phyloP scores from a whole-genome alignment of 2,113 vertebrate species.

The Istiophorus platypterus region DNA sequence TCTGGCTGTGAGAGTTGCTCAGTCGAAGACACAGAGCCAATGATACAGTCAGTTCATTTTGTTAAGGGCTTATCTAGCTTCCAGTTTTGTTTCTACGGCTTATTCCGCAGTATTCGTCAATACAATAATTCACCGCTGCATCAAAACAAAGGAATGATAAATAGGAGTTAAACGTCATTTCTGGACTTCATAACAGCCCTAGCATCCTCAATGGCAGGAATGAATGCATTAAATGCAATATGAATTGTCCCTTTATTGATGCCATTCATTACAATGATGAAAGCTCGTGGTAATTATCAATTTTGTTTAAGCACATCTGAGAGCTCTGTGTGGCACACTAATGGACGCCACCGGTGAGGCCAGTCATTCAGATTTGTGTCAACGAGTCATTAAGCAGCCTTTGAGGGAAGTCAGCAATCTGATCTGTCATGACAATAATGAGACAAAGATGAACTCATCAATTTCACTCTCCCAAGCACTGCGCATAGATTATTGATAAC shows the following conservation, averaged over 20 bases:
- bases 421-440: slow-evolving; percentile 86
- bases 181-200: slow-evolving; percentile 50
- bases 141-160: slow-evolving; percentile 61
- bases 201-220: slow-evolving; percentile 52
- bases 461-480: slow-evolving; percentile 75
- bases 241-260: slow-evolving; percentile 77
- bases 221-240: slow-evolving; percentile 75
- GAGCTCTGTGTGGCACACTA: slow-evolving; percentile 76
- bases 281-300: slow-evolving; percentile 82
- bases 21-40: slow-evolving; percentile 37
- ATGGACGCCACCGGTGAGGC: slow-evolving; percentile 79
- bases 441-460: slow-evolving; percentile 84
- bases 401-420: slow-evolving; percentile 84
- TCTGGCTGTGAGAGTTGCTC: slow-evolving; percentile 30
- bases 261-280: slow-evolving; percentile 82
- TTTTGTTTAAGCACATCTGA: slow-evolving; percentile 83
- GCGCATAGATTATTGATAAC: slow-evolving; percentile 43
- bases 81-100: slow-evolving; percentile 30
- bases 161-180: slow-evolving; percentile 62
- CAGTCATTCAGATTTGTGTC: slow-evolving; percentile 82
- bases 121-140: slow-evolving; percentile 38
- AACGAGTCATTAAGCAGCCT: slow-evolving; percentile 85
- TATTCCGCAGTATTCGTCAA: slow-evolving; percentile 28
- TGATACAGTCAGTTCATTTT: slow-evolving; percentile 30
- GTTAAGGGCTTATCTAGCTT: slow-evolving; percentile 1